phyloP scores from a whole-genome alignment of 2,888 invertebrate genomes.

The Cantharis rufa region DNA sequence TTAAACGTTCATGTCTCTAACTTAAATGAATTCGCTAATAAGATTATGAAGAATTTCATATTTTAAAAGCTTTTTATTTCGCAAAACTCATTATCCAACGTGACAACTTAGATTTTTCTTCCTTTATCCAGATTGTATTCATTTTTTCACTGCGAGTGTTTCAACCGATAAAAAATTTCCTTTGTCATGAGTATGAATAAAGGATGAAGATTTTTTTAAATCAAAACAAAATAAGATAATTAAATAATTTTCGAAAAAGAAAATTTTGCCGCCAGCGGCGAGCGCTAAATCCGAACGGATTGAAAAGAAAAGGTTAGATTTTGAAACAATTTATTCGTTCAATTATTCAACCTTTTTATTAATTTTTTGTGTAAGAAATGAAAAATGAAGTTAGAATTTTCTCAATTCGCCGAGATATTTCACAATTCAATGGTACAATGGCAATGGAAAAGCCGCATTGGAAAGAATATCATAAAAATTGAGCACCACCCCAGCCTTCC shows the following conservation, averaged over 20 bases:
- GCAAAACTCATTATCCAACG: slow-evolving; percentile 41
- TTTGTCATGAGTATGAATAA: slow-evolving; percentile 4
- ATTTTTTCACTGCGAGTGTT: slow-evolving; percentile 21
- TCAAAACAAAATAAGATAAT: neutral
- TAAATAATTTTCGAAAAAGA: neutral
- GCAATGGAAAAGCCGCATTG: slow-evolving; percentile 21
- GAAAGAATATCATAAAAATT: slow-evolving; percentile 34
- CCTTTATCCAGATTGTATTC: slow-evolving; percentile 25
- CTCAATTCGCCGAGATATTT: slow-evolving; percentile 18
- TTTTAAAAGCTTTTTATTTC: slow-evolving; percentile 40
- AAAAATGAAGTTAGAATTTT: slow-evolving; percentile 24
- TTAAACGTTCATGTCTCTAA: slow-evolving; percentile 47
- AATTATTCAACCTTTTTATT: slow-evolving; percentile 21
- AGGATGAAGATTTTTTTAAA: neutral
- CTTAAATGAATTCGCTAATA: slow-evolving; percentile 45
- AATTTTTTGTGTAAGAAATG: slow-evolving; percentile 16
- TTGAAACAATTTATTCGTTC: slow-evolving; percentile 20
- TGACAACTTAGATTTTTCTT: slow-evolving; percentile 41
- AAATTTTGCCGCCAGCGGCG: neutral
- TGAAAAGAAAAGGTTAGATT: slow-evolving; percentile 5
- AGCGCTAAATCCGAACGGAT: neutral
- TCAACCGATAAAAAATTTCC: slow-evolving; percentile 14
- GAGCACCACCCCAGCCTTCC: slow-evolving; percentile 23
- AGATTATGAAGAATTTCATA: slow-evolving; percentile 41
- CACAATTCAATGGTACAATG: slow-evolving; percentile 22